phyloP scores from a whole-genome alignment of 2,113 vertebrate species.

The Cololabis saira region DNA sequence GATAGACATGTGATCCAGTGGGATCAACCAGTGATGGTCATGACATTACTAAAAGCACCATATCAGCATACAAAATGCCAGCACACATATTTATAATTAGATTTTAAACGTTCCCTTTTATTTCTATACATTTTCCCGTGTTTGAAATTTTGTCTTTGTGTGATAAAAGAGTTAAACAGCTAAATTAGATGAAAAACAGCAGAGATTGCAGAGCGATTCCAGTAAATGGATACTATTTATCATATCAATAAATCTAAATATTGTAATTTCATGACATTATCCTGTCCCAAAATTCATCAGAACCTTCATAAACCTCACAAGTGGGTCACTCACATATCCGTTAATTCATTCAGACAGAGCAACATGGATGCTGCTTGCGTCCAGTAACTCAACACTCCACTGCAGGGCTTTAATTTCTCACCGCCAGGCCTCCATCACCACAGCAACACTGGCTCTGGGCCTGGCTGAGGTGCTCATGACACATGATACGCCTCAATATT shows the following conservation, averaged over 20 bases:
- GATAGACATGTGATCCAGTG: too few relatives aligned
- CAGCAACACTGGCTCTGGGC: slow-evolving; percentile 38
- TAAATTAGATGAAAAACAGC: neutral
- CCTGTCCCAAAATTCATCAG: slow-evolving; percentile 1
- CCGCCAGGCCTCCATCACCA: slow-evolving; percentile 50
- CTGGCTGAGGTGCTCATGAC: slow-evolving; percentile 32
- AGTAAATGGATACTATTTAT: neutral
- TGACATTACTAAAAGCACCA: too few relatives aligned
- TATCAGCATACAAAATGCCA: too few relatives aligned
- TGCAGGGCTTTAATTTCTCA: slow-evolving; percentile 60
- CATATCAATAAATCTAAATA: neutral
- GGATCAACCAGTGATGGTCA: too few relatives aligned
- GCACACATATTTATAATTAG: too few relatives aligned
- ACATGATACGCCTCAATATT: slow-evolving; percentile 33
- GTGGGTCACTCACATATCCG: neutral
- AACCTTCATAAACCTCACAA: slow-evolving; percentile 2
- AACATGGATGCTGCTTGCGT: slow-evolving; percentile 16
- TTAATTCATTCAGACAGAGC: slow-evolving; percentile 13
- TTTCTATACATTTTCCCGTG: too few relatives aligned
- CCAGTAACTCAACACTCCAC: slow-evolving; percentile 70
- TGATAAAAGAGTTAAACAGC: neutral
- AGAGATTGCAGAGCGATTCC: neutral
- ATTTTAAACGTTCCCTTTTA: too few relatives aligned
- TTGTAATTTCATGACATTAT: neutral
- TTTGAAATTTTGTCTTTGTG: neutral